Evolutionary conservation across 2,888 invertebrate species (phyloP).

Genomic region (Yponomeuta evonymella): DNA sequence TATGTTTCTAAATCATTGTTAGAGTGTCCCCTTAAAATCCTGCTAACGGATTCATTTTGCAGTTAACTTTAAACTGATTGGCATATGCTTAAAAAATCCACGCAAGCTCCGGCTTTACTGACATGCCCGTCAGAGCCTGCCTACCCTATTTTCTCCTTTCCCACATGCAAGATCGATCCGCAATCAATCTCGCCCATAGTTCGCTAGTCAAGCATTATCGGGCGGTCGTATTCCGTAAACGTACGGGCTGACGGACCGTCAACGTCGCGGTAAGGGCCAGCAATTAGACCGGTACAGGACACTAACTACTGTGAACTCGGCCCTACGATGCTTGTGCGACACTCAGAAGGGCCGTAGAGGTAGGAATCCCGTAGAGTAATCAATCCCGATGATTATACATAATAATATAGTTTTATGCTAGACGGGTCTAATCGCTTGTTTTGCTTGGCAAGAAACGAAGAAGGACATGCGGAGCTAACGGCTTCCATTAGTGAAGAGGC

Average conservation of each 20-base stretch:
- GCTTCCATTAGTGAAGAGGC: no score
- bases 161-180: slow-evolving; percentile 28
- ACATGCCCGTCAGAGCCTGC: slow-evolving; percentile 14
- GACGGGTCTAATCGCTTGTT: no score
- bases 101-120: not conserved
- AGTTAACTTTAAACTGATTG: no score
- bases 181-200: slow-evolving; percentile 33
- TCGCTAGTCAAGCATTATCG: slow-evolving; percentile 38
- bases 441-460: no score
- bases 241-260: slow-evolving; percentile 24
- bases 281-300: slow-evolving; percentile 12
- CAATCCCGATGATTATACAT: no score
- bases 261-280: slow-evolving; percentile 19
- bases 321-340: not conserved
- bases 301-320: slow-evolving; percentile 15
- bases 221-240: slow-evolving; percentile 44
- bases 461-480: no score
- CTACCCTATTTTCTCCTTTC: slow-evolving; percentile 31
- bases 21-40: no score
- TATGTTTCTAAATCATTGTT: no score
- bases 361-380: not conserved
- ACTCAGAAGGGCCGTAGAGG: not conserved
- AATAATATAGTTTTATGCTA: no score
- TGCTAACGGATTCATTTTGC: no score
- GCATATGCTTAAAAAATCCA: no score